Conservation (phyloP, 2,888 invertebrate genomes). For the Cataglyphis cursor region DNA sequence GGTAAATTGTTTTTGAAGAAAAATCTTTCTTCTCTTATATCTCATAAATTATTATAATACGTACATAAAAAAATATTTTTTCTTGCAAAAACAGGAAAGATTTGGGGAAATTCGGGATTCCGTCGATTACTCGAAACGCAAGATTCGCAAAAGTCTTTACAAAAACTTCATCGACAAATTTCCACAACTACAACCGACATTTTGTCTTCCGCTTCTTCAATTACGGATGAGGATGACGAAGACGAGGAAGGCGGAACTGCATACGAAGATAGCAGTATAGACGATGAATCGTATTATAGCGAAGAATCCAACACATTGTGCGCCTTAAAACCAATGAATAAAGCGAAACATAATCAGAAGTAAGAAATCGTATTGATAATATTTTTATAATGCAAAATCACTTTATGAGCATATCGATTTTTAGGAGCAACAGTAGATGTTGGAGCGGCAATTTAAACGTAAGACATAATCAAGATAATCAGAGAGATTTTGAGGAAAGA, state of each 20-base stretch:
- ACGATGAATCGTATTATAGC: conserved; percentile 83
- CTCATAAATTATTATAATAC: neutral
- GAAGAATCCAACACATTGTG: conserved; percentile 81
- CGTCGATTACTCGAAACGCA: conserved; percentile 77
- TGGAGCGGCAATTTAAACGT: conserved; percentile 93
- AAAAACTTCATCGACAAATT: conserved; percentile 76
- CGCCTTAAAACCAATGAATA: conserved; percentile 66
- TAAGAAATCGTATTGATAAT: conserved; percentile 71
- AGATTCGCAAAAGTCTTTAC: conserved; percentile 77
- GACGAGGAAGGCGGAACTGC: conserved; percentile 79
- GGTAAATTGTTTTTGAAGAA: conserved; percentile 82
- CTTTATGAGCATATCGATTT: conserved; percentile 26
- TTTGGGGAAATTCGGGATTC: conserved; percentile 82
- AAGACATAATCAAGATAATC: conserved; percentile 95
- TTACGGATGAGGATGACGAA: conserved; percentile 83
- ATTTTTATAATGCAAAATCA: neutral
- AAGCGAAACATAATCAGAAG: conserved; percentile 69
- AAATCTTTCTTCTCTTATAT: neutral
- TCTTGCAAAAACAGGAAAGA: conserved; percentile 78
- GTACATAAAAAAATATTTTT: neutral
- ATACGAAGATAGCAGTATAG: conserved; percentile 80
- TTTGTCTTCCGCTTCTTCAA: conserved; percentile 80
- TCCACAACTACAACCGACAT: conserved; percentile 77
- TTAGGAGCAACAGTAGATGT: conserved; percentile 88
- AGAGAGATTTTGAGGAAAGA: conserved; percentile 94